A percentile compares a stretch with the other conserved stretches of the same genome.
These are phyloP conservation scores for Pangasius sanitwongsei DNA, from an alignment of 2,797 vertebrate species.

Conservation along the genomic window DNA sequence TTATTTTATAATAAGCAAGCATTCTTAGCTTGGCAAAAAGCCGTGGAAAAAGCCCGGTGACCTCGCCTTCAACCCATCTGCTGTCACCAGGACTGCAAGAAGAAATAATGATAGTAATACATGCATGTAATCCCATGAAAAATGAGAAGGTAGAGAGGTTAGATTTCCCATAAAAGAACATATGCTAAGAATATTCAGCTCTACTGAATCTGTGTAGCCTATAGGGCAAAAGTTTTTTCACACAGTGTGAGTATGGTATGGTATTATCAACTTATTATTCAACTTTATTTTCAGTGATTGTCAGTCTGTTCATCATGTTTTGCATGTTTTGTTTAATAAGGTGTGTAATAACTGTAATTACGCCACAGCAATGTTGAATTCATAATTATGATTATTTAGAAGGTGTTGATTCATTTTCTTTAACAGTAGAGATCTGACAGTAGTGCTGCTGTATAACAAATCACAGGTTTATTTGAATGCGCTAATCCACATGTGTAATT, in stretches of 20 bases:
- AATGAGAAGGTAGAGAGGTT: background rate
- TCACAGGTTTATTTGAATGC: background rate
- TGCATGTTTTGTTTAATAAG: background rate
- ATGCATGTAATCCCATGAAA: background rate
- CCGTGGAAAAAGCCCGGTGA: background rate
- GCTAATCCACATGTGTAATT: background rate
- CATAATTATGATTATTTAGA: background rate
- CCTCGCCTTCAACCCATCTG: background rate
- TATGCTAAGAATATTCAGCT: background rate
- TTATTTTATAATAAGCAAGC: background rate
- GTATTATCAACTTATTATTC: background rate
- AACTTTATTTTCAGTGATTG: background rate
- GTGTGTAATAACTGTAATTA: background rate
- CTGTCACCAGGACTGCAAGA: background rate
- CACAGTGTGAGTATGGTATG: background rate
- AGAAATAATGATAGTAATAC: background rate
- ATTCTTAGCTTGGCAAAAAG: background rate
- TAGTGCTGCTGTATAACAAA: background rate
- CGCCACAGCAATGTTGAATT: background rate
- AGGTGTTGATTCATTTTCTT: background rate
- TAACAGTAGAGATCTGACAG: background rate
- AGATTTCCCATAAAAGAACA: background rate
- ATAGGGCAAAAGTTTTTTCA: background rate
- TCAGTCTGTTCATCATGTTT: background rate
- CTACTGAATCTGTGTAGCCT: background rate